Conservation (phyloP, 1,140 invertebrate species). For the Zaprionus tsacasi region DNA sequence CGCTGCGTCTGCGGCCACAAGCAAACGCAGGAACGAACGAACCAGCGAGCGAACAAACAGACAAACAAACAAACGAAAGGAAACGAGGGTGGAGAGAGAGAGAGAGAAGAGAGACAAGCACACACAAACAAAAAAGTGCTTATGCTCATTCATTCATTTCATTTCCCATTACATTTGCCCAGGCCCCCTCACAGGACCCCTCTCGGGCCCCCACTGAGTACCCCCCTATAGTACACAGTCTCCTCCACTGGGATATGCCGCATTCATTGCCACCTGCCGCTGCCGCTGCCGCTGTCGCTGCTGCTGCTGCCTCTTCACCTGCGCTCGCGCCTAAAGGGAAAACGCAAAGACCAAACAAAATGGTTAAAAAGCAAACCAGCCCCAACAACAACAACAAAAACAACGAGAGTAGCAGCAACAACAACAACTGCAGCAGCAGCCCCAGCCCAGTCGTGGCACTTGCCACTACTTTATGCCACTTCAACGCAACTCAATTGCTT, state of each 20-base stretch:
- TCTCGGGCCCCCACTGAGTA: background rate
- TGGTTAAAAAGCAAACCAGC: slow-evolving; percentile 78
- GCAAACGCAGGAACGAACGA: slow-evolving; percentile 34
- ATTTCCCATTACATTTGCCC: slow-evolving; percentile 77
- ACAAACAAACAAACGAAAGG: slow-evolving; percentile 28
- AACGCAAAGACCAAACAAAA: slow-evolving; percentile 71
- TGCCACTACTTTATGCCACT: slow-evolving; percentile 81
- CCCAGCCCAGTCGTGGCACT: slow-evolving; percentile 57
- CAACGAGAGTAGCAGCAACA: slow-evolving; percentile 24
- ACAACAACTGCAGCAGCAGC: slow-evolving; percentile 32
- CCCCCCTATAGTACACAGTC: background rate
- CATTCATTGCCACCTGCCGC: slow-evolving; percentile 35
- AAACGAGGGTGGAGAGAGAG: slow-evolving; percentile 9
- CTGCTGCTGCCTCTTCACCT: slow-evolving; percentile 36
- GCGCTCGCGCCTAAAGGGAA: slow-evolving; percentile 42
- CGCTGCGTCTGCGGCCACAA: slow-evolving; percentile 73
- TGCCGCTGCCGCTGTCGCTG: background rate
- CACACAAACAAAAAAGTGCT: slow-evolving; percentile 77
- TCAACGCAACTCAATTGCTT: slow-evolving; percentile 82
- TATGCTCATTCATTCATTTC: slow-evolving; percentile 83
- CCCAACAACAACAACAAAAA: slow-evolving; percentile 29
- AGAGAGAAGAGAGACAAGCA: slow-evolving; percentile 12
- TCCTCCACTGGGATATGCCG: slow-evolving; percentile 5
- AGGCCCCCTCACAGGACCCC: slow-evolving; percentile 5
- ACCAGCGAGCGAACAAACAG: slow-evolving; percentile 27